Evolutionary conservation across 2,888 invertebrate species (phyloP), one percentile per base, ranked within the genome.

Genomic region (Amblyjoppa fuscipennis): DNA sequence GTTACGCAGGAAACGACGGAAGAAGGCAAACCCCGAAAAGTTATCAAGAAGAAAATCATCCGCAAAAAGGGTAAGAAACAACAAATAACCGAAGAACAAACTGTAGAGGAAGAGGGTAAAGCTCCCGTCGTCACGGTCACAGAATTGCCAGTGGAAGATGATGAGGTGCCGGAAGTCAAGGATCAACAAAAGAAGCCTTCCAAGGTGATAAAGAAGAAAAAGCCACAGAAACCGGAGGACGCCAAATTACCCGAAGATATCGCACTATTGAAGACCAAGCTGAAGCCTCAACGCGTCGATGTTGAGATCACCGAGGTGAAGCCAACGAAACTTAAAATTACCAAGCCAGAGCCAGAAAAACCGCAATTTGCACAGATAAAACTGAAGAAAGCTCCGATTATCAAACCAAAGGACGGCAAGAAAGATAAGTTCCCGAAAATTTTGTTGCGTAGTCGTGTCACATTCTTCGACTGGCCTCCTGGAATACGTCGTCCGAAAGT

Each of bases 291-390:
- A 28, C 94, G 95, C 45, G 95, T 96, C 89, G 95, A 95, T 93
- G 95, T 96, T 82, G 95, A 96, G 93, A 94, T 94, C 81, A 93
- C 95, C n/a, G 95, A 95, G 80, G 83, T 81, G 66, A 89, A 81
- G 81, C 88, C 82, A 49, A 87, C 70, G 13, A 81, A 85, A 84
- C 68, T 87, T 11, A 87, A 87, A 68, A 74, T 86, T 9, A 79
- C 68, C 2, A 77, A 84, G 11, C 76, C 84, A 4, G 85, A 78
- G 59, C 85, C 83, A 25, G 87, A 90, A 74, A 78, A 76, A 61
- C 84, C 81, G 6, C 87, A 81, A 25, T 89, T 90, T 11, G 89
- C 87, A 3, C 83, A 85, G 70, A 87, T 90, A 13, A 89, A 89
- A 85, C 79, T 90, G 0, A 89, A 81, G 74, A 90, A 90, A 78